These are phyloP conservation scores for Hypomecis punctinalis DNA, from an alignment of 2,888 invertebrate genomes.

Conservation along the genomic window DNA sequence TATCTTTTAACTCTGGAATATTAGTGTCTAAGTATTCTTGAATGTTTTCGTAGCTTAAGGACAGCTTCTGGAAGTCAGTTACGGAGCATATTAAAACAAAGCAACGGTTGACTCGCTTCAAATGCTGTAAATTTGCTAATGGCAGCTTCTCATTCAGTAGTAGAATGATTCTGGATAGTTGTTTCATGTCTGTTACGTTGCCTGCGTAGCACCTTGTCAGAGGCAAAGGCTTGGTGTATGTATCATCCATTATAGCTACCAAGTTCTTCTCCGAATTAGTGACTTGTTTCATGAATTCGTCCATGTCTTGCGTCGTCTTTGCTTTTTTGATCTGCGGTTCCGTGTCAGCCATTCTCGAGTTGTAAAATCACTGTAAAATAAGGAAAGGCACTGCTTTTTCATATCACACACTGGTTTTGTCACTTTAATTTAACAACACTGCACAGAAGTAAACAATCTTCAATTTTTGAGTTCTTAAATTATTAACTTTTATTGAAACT, in stretches of 20 bases:
- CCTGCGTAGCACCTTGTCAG: constrained; percentile 86
- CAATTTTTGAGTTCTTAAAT: too few relatives aligned
- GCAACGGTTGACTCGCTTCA: constrained; percentile 89
- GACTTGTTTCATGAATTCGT: constrained; percentile 55
- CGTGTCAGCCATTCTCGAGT: constrained; percentile 25
- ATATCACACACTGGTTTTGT: constrained; percentile 38
- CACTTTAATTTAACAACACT: constrained; percentile 18
- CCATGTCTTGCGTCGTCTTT: constrained; percentile 52
- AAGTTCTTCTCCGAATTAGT: constrained; percentile 58
- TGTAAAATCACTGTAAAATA: constrained; percentile 64
- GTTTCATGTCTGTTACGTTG: constrained; percentile 84
- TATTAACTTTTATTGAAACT: too few relatives aligned
- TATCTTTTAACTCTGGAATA: constrained; percentile 76
- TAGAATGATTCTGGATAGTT: constrained; percentile 86
- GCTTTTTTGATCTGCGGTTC: constrained; percentile 65
- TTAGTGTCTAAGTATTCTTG: constrained; percentile 69
- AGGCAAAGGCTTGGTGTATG: constrained; percentile 75
- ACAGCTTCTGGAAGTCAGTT: constrained; percentile 44
- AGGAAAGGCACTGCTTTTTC: constrained; percentile 71
- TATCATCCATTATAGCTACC: constrained; percentile 83
- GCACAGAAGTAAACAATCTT: too few relatives aligned
- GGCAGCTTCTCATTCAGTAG: constrained; percentile 85
- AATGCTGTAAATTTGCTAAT: constrained; percentile 86
- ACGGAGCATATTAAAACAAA: constrained; percentile 84
- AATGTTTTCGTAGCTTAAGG: constrained; percentile 63